Percentiles rank a stretch among this genome's conserved stretches.
These are phyloP conservation scores for Argentina silus DNA, from an alignment of 2,797 vertebrate species.

Conservation along the genomic window DNA sequence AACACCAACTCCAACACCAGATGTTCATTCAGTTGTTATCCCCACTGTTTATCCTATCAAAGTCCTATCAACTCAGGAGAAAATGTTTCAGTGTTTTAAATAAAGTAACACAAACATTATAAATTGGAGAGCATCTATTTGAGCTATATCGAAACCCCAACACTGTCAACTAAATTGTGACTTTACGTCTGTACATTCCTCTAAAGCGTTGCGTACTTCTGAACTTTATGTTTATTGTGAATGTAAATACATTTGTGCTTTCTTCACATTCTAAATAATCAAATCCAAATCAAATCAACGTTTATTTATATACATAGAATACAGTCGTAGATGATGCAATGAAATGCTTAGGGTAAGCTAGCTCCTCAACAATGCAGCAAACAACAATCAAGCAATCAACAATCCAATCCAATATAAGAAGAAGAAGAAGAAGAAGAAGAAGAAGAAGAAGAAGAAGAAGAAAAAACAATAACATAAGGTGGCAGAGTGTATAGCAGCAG, in stretches of 20 bases:
- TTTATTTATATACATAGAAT: too few species aligned
- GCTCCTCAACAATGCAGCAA: too few species aligned
- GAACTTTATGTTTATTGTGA: slow-evolving; percentile 83
- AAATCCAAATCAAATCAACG: too few species aligned
- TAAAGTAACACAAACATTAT: slow-evolving; percentile 17
- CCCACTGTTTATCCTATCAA: slow-evolving; percentile 24
- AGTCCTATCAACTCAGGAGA: slow-evolving; percentile 55
- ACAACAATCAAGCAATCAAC: too few species aligned
- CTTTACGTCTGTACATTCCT: slow-evolving; percentile 93
- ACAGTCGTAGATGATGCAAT: too few species aligned
- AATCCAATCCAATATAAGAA: too few species aligned
- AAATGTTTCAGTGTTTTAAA: slow-evolving; percentile 4
- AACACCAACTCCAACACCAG: slow-evolving; percentile 72
- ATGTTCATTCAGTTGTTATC: slow-evolving; percentile 39
- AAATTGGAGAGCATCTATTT: slow-evolving; percentile 31
- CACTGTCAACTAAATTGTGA: slow-evolving; percentile 76
- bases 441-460: too few species aligned
- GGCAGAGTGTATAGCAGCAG: too few species aligned
- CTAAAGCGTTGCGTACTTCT: slow-evolving; percentile 81
- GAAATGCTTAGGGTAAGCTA: too few species aligned
- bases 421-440: too few species aligned
- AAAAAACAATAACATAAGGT: too few species aligned
- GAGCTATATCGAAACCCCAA: slow-evolving; percentile 39
- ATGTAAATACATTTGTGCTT: slow-evolving; percentile 93
- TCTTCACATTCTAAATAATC: slow-evolving; percentile 91